Evolutionary conservation across 1,140 invertebrate genomes (phyloP).

Genomic region (Dendrolimus kikuchii): DNA sequence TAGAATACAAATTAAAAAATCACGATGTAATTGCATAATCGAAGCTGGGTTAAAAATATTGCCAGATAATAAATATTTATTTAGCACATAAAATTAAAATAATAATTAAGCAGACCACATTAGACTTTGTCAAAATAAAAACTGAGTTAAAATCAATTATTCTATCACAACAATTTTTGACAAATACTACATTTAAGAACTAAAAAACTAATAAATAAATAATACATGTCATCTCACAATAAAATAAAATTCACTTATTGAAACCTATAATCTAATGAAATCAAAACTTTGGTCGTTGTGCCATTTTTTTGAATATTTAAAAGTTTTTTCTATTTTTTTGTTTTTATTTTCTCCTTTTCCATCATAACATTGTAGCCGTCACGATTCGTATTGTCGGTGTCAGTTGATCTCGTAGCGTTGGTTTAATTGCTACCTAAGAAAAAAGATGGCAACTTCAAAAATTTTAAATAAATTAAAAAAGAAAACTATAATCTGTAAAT

Average conservation of each 20-base stretch:
- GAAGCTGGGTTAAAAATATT: too few species aligned
- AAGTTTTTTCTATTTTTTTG: conserved; percentile 57
- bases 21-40: too few species aligned
- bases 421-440: conserved; percentile 9
- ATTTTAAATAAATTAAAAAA: not conserved
- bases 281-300: conserved; percentile 66
- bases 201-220: conserved; percentile 6
- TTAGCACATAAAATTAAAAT: too few species aligned
- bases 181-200: conserved; percentile 15
- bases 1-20: too few species aligned
- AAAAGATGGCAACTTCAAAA: conserved; percentile 3
- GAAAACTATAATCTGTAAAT: too few species aligned
- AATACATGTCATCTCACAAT: too few species aligned
- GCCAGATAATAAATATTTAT: too few species aligned
- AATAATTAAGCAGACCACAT: too few species aligned
- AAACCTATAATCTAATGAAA: conserved; percentile 30
- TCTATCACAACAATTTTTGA: conserved; percentile 10
- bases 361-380: conserved; percentile 25
- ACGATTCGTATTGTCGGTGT: conserved; percentile 57
- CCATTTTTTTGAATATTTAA: conserved; percentile 64
- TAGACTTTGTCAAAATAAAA: too few species aligned
- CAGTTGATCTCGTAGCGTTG: conserved; percentile 36
- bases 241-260: too few species aligned
- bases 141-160: too few species aligned
- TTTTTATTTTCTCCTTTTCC: conserved; percentile 27